Evolutionary conservation across 1,140 invertebrate genomes (phyloP).

Genomic region (Oedothorax gibbosus): DNA sequence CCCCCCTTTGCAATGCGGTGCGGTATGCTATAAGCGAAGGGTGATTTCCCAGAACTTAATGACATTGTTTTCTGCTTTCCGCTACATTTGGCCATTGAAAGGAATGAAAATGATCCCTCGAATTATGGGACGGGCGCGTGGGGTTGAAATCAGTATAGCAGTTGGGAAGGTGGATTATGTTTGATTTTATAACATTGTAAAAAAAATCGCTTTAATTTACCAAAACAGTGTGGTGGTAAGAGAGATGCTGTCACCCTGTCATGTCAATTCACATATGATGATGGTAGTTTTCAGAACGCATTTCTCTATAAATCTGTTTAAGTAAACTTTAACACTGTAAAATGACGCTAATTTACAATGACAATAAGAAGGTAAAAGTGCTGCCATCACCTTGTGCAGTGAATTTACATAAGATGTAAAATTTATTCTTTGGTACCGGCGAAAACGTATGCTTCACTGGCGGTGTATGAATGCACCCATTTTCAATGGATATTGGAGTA

Average conservation of each 20-base stretch:
- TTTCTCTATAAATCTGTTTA: not conserved
- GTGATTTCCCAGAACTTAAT: slow-evolving; percentile 24
- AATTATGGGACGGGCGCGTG: slow-evolving; percentile 24
- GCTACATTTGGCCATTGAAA: slow-evolving; percentile 44
- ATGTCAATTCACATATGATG: slow-evolving; percentile 13
- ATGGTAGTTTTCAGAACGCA: not conserved
- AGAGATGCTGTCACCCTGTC: too few species aligned
- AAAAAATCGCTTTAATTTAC: slow-evolving; percentile 21
- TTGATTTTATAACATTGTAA: too few species aligned
- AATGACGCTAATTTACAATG: not conserved
- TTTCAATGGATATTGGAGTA: too few species aligned
- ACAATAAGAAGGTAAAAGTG: too few species aligned
- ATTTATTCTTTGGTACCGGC: too few species aligned
- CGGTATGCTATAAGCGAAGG: slow-evolving; percentile 27
- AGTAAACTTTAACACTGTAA: not conserved
- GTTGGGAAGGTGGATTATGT: too few species aligned
- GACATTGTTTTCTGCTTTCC: slow-evolving; percentile 48
- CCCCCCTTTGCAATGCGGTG: slow-evolving; percentile 38
- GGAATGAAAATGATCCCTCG: slow-evolving; percentile 42
- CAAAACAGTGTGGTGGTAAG: not conserved
- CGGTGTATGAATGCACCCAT: too few species aligned
- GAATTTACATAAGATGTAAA: too few species aligned
- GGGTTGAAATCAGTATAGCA: too few species aligned
- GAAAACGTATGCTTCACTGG: too few species aligned
- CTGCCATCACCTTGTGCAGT: too few species aligned